Percentiles rank a stretch among this genome's conserved stretches.
Conservation (phyloP, 2,888 invertebrate genomes). For the Platypus cylindrus region DNA sequence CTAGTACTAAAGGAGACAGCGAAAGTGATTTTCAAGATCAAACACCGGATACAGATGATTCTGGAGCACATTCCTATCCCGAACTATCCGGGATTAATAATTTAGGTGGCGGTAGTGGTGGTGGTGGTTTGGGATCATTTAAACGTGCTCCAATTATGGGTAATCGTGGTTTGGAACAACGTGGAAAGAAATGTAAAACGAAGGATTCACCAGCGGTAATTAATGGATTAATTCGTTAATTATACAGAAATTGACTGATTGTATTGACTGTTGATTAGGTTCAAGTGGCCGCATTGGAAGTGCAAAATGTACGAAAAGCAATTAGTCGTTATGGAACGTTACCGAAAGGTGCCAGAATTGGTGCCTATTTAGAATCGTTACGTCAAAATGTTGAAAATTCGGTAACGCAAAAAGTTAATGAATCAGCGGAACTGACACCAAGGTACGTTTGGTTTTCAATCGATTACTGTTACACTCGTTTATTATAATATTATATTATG, state of each 20-base stretch:
- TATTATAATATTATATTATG: too few relatives aligned
- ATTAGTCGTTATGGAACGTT: constrained; percentile 93
- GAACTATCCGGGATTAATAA: constrained; percentile 37
- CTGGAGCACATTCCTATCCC: constrained; percentile 41
- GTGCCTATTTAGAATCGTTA: constrained; percentile 89
- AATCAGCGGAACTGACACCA: constrained; percentile 33
- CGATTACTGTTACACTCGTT: not conserved
- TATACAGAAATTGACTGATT: too few relatives aligned
- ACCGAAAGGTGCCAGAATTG: constrained; percentile 92
- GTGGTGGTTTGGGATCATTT: constrained; percentile 38
- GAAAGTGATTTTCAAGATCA: constrained; percentile 59
- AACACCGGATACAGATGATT: constrained; percentile 64
- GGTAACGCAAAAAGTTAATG: constrained; percentile 24
- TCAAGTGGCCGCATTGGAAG: constrained; percentile 85
- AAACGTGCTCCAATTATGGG: constrained; percentile 49
- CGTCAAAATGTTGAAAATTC: constrained; percentile 41
- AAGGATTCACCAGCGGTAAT: constrained; percentile 28
- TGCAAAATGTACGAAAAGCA: constrained; percentile 88
- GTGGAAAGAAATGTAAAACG: constrained; percentile 47
- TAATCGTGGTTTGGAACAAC: constrained; percentile 44
- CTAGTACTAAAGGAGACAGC: constrained; percentile 44
- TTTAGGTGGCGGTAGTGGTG: constrained; percentile 31
- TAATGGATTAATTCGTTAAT: not conserved
- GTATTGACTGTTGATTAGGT: constrained; percentile 42
- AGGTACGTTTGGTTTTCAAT: constrained; percentile 22